Evolutionary conservation across 2,113 vertebrate species (phyloP).

Genomic region (cat (Felis catus)): F.catus_Fca126_mat1.0 CM031421.1:48021501-48022000

Average conservation of each 20-base stretch:
- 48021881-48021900: background rate
- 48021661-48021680: background rate
- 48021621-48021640: background rate
- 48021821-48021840: background rate
- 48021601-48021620: background rate
- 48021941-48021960: background rate
- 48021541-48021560: background rate
- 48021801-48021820: background rate
- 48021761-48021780: background rate
- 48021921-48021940: background rate
- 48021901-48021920: background rate
- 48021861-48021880: background rate
- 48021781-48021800: background rate
- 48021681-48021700: background rate
- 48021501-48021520: background rate
- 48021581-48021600: background rate
- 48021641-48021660: conserved; percentile 24
- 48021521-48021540: background rate
- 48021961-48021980: background rate
- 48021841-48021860: background rate
- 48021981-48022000: background rate
- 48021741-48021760: background rate
- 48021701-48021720: background rate
- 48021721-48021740: background rate
- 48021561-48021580: background rate